A percentile compares a stretch with the other conserved stretches of the same genome.
These are phyloP conservation scores for Callospermophilus lateralis DNA, from an alignment of 2,113 vertebrate species.

Conservation along the genomic window DNA sequence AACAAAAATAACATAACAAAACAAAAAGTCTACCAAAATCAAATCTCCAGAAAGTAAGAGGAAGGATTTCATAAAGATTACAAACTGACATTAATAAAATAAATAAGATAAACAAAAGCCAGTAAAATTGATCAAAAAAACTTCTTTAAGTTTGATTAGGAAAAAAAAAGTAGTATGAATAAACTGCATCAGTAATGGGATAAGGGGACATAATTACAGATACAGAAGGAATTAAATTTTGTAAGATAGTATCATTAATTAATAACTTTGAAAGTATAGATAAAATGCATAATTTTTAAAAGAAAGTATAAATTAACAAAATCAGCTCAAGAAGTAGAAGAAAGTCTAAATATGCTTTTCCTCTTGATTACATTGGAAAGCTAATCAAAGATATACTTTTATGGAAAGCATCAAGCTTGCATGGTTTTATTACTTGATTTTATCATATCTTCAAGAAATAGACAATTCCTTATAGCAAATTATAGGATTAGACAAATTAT, in stretches of 20 bases:
- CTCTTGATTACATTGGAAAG: not conserved
- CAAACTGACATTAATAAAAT: conserved; percentile 43
- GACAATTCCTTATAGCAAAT: not conserved
- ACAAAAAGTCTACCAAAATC: not conserved
- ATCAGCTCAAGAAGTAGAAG: not conserved
- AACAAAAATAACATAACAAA: not conserved
- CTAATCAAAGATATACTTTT: not conserved
- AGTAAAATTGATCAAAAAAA: conserved; percentile 50
- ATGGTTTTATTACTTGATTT: not conserved
- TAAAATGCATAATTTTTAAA: conserved; percentile 1
- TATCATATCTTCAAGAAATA: not conserved
- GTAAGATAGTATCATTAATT: not conserved
- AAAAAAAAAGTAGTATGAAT: not conserved
- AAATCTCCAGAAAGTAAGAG: conserved; percentile 53
- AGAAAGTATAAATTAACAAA: not conserved
- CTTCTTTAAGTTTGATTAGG: conserved; percentile 23
- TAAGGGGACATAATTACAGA: not conserved
- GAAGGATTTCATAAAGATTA: conserved; percentile 47
- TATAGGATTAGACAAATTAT: no score
- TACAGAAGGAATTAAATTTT: not conserved
- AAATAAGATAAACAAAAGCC: conserved; percentile 45
- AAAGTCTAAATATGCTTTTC: not conserved
- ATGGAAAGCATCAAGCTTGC: not conserved
- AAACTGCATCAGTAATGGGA: not conserved
- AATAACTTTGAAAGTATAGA: conserved; percentile 20